Evolutionary conservation across 1,140 invertebrate genomes (phyloP), one percentile per base, ranked within the genome.

Genomic region (Agrypnia vestita): DNA sequence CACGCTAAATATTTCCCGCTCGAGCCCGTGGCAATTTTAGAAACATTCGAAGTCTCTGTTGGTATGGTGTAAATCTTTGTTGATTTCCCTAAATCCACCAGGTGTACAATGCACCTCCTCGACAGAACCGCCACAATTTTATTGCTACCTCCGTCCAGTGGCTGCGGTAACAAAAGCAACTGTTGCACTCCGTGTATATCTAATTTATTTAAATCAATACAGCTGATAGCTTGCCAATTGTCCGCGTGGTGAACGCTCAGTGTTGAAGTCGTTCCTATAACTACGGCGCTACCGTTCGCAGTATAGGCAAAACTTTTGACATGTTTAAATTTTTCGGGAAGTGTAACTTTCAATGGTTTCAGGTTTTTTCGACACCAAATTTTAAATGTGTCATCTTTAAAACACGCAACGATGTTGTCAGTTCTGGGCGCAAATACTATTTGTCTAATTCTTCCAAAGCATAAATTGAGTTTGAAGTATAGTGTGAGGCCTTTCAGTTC

Each of bases 381-480:
- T 84, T 94, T 92, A 51, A 95, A 87, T 8, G 90, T 87, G 84
- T 94, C 92, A 86, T 93, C 93, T 83, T 91, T 88, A 83, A 93
- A 93, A 83, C 91, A 92, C 6, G 90, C 91, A 13, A 93, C 88
- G 67, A 94, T 89, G 84, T 92, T 87, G 82, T 92, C 90, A 46
- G 90, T 89, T 19, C 89, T 85, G 47, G 92, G 92, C 53, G 91
- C 86, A 84, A 91, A 93, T 35, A 88, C 81, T 8, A 92, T 91
- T 83, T 93, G 88, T 85, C 93, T 94, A 8, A 92, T 88, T 53
- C 86, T 89, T 67, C 91, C 87, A n/a, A 89, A 88, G 64, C 91
- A 90, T 49, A 93, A 89, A 64, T 88, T 86, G 10, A 91, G 83
- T 19, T 91, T 88, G 76, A 92, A 93, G 84, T 86, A 89, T 86